phyloP scores from a whole-genome alignment of 1,140 invertebrate species.

The Brachionus manjavacas region DNA sequence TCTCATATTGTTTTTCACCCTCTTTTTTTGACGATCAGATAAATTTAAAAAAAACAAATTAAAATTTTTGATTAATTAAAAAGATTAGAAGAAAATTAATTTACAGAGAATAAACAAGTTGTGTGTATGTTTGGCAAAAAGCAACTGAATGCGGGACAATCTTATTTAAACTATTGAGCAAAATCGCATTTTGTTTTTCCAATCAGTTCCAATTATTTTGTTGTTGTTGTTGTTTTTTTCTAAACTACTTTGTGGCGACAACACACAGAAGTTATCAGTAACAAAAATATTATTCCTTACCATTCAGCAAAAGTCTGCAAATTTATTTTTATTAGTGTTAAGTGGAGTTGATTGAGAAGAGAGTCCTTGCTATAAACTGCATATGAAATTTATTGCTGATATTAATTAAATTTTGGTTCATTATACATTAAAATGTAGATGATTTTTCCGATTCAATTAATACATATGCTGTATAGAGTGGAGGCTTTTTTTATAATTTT shows the following conservation, averaged over 20 bases:
- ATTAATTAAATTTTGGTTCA: background rate
- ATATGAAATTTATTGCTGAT: background rate
- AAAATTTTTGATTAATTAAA: conserved; percentile 29
- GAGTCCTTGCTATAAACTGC: background rate
- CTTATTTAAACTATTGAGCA: background rate
- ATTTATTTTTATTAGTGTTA: background rate
- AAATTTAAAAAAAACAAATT: background rate
- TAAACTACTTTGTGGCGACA: background rate
- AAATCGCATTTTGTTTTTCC: background rate
- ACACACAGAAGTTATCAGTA: background rate
- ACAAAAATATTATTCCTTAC: background rate
- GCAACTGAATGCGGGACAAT: background rate
- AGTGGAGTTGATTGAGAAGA: background rate
- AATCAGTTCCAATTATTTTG: background rate
- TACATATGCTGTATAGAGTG: background rate
- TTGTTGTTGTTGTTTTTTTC: background rate
- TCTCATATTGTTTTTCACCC: conserved; percentile 5
- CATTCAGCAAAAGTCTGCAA: background rate
- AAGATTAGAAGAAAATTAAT: conserved; percentile 19
- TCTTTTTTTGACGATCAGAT: background rate
- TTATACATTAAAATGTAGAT: background rate
- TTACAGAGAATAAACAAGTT: background rate
- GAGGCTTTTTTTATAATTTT: background rate
- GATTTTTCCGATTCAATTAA: background rate
- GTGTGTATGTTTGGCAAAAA: background rate